Percentiles rank a stretch among this genome's conserved stretches.
Evolutionary conservation across 2,113 vertebrate genomes (phyloP).

Genomic region (Sclerurus mexicanus): DNA sequence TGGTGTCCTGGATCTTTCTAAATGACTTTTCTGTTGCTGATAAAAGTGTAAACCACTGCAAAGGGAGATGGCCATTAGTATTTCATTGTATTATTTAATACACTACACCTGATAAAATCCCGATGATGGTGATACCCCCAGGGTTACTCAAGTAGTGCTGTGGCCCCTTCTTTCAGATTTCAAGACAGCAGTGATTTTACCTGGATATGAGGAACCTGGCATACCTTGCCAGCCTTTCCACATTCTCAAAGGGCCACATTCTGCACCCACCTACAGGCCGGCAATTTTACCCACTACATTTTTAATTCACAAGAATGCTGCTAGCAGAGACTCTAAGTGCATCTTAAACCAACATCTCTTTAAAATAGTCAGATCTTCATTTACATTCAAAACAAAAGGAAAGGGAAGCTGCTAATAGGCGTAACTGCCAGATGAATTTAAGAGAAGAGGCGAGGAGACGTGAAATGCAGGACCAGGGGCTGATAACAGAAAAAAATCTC

Average conservation of each 20-base stretch:
- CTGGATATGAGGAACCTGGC: neutral
- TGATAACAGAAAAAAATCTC: neutral
- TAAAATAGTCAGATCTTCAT: neutral
- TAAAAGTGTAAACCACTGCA: neutral
- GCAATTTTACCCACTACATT: neutral
- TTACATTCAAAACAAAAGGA: conserved; percentile 35
- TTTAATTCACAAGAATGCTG: neutral
- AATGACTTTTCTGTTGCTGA: conserved; percentile 25
- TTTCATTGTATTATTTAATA: conserved; percentile 1
- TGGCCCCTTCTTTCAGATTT: neutral
- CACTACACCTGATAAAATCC: conserved; percentile 30
- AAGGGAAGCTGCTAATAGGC: neutral
- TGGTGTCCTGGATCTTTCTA: conserved; percentile 37
- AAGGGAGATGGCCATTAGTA: conserved; percentile 31
- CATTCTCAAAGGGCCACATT: neutral
- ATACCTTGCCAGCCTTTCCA: neutral
- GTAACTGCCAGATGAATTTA: neutral
- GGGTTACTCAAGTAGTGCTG: conserved; percentile 19
- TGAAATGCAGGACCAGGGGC: neutral
- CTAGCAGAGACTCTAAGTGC: neutral
- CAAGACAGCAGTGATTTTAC: neutral
- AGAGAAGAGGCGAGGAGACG: neutral
- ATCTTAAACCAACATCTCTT: neutral
- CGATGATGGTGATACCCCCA: neutral
- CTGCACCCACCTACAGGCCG: neutral